A percentile compares a stretch with the other conserved stretches of the same genome.
phyloP scores from a whole-genome alignment of 2,888 invertebrate species.

The Campaea margaritaria region DNA sequence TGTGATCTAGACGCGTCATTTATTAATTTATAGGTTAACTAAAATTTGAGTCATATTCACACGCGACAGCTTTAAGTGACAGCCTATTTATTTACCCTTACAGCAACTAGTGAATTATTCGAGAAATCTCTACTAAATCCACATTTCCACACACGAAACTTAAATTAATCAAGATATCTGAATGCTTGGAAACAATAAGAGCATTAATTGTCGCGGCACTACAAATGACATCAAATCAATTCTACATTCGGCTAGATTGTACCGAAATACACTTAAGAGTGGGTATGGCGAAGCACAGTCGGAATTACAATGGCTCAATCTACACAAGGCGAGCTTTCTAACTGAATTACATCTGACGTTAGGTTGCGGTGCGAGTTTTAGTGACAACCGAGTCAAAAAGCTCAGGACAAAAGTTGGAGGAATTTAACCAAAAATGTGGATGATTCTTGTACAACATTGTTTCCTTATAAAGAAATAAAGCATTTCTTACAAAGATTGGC shows the following conservation, averaged over 20 bases:
- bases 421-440: too few relatives aligned
- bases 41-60: background rate
- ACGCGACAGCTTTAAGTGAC: background rate
- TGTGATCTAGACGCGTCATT: too few relatives aligned
- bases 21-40: too few relatives aligned
- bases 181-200: conserved; percentile 31
- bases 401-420: too few relatives aligned
- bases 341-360: conserved; percentile 66
- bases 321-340: conserved; percentile 68
- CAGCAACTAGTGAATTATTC: conserved; percentile 14
- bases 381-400: background rate
- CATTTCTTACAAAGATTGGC: too few relatives aligned
- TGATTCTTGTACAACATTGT: too few relatives aligned
- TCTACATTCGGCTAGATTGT: conserved; percentile 47
- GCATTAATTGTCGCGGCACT: conserved; percentile 41
- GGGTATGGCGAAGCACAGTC: conserved; percentile 42
- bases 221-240: conserved; percentile 62
- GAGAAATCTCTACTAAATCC: conserved; percentile 18
- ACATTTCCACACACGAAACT: conserved; percentile 27
- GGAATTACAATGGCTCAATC: conserved; percentile 78
- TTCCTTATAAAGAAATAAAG: too few relatives aligned
- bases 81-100: background rate
- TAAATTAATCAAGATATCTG: conserved; percentile 35
- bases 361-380: conserved; percentile 28
- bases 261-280: conserved; percentile 33